Percentiles rank a stretch among this genome's conserved stretches.
Conservation (phyloP, 2,113 vertebrate species). For the Erythrocercus mccallii region DNA sequence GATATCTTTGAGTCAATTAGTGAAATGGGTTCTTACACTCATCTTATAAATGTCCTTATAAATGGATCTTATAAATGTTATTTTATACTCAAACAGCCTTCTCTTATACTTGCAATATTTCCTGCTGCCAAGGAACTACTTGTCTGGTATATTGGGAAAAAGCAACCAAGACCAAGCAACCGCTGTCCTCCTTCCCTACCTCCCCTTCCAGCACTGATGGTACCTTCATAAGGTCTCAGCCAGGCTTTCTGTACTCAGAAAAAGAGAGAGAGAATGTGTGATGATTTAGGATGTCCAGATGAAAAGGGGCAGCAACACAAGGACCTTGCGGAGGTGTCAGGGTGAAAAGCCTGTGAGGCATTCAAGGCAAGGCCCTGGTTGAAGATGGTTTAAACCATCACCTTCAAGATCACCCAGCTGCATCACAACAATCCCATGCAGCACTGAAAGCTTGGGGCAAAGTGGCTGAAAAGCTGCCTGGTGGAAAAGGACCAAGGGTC, state of each 20-base stretch:
- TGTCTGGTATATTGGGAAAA: not conserved
- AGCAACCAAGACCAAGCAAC: not conserved
- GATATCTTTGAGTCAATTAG: not conserved
- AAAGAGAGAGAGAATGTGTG: too few relatives aligned
- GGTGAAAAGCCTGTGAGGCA: not conserved
- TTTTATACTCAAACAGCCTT: not conserved
- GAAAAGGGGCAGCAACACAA: not conserved
- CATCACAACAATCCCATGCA: not conserved
- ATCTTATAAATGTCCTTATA: not conserved
- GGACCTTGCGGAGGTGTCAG: not conserved
- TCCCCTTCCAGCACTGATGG: not conserved
- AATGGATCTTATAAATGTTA: not conserved
- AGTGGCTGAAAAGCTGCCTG: not conserved
- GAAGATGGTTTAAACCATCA: not conserved
- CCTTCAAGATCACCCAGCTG: not conserved
- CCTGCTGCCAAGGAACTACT: not conserved
- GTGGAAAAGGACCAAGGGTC: not conserved
- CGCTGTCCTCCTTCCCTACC: not conserved
- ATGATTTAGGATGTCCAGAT: accelerated
- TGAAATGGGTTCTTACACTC: not conserved
- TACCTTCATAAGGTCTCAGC: not conserved
- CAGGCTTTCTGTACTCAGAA: not conserved
- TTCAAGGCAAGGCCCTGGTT: not conserved
- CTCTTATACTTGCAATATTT: not conserved
- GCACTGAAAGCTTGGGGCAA: not conserved